A percentile compares a stretch with the other conserved stretches of the same genome.
phyloP scores from a whole-genome alignment of 2,113 vertebrate species.

The Dascyllus trimaculatus region DNA sequence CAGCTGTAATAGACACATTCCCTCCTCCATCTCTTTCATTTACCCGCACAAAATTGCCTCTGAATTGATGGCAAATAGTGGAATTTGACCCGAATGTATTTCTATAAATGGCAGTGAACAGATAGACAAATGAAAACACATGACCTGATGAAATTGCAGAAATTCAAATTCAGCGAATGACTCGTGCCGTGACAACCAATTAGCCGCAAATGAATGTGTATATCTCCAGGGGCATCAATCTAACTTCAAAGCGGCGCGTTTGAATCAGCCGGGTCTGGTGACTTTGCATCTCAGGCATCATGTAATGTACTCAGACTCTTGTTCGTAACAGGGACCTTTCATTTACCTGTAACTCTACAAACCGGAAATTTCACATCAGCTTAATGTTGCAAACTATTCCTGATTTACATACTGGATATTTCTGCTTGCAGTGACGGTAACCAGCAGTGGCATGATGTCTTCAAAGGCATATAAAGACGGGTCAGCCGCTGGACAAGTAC shows the following conservation, averaged over 20 bases:
- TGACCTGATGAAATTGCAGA: conserved; percentile 61
- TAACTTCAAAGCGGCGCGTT: conserved; percentile 27
- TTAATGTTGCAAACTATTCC: not conserved
- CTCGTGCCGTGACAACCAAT: conserved; percentile 59
- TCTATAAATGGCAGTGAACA: conserved; percentile 55
- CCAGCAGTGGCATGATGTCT: not conserved
- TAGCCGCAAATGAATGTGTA: conserved; percentile 44
- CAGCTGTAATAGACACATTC: conserved; percentile 72
- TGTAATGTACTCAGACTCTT: conserved; percentile 6
- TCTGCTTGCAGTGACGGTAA: not conserved
- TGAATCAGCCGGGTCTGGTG: conserved; percentile 1
- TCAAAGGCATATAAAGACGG: not conserved
- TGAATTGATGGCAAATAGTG: conserved; percentile 72
- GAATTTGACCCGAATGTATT: conserved; percentile 72
- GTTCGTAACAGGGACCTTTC: not conserved
- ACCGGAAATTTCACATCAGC: not conserved
- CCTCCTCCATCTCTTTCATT: conserved; percentile 72
- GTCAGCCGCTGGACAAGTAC: not conserved
- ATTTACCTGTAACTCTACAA: not conserved
- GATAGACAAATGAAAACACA: conserved; percentile 71
- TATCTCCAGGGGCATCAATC: conserved; percentile 41
- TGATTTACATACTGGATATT: not conserved
- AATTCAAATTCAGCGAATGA: conserved; percentile 55
- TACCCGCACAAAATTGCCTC: conserved; percentile 66
- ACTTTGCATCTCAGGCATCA: conserved; percentile 6